These are phyloP conservation scores for Alouatta palliata DNA, from an alignment of 2,113 vertebrate genomes.

Conservation along the genomic window DNA sequence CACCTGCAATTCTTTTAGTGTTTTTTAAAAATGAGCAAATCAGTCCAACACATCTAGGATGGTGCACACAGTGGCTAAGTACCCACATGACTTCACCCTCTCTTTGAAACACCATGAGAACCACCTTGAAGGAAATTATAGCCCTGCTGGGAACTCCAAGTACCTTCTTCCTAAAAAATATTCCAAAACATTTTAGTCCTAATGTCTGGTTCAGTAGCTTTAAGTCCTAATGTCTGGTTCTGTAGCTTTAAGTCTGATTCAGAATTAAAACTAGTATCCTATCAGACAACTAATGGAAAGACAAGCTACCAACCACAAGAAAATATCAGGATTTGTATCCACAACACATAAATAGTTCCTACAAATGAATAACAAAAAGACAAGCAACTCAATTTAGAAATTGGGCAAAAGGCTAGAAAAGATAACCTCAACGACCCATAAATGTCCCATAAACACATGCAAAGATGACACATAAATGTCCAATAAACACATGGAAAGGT, in stretches of 20 bases:
- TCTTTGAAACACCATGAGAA: slow-evolving; percentile 2
- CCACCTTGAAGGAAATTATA: neutral
- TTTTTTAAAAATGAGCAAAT: neutral
- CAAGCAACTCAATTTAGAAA: neutral
- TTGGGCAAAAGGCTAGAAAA: neutral
- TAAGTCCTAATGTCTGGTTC: neutral
- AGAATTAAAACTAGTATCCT: neutral
- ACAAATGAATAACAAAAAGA: neutral
- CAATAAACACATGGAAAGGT: neutral
- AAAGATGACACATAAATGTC: neutral
- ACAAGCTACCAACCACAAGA: neutral
- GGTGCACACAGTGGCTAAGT: neutral
- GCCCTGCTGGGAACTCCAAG: neutral
- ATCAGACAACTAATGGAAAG: neutral
- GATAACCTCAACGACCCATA: neutral
- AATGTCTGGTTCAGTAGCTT: neutral
- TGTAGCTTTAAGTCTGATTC: neutral
- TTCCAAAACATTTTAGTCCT: neutral
- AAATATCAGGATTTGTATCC: neutral
- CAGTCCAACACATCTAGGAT: neutral
- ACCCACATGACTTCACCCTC: neutral
- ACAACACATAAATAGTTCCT: neutral
- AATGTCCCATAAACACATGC: neutral
- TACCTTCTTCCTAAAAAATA: slow-evolving; percentile 36
- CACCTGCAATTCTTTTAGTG: neutral